phyloP scores from a whole-genome alignment of 2,888 invertebrate species.

The Catocala fraxini region DNA sequence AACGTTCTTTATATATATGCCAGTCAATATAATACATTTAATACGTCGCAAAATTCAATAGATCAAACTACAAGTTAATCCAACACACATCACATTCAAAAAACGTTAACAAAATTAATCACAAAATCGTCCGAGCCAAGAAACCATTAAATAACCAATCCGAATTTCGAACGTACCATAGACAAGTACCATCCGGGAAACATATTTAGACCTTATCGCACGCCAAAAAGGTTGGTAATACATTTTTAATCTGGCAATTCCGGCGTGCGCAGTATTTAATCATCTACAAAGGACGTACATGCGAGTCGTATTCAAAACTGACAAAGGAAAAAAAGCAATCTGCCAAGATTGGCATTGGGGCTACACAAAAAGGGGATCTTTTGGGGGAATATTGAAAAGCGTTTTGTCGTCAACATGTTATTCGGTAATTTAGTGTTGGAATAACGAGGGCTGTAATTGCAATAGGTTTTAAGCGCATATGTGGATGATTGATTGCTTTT shows the following conservation, averaged over 20 bases:
- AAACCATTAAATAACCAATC: constrained; percentile 87
- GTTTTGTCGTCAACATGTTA: constrained; percentile 86
- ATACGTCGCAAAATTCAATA: constrained; percentile 16
- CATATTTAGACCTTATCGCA: constrained; percentile 48
- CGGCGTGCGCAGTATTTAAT: constrained; percentile 79
- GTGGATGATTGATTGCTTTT: constrained; percentile 78
- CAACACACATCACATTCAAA: constrained; percentile 48
- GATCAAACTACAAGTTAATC: constrained; percentile 34
- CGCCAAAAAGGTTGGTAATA: constrained; percentile 57
- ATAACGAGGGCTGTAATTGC: constrained; percentile 80
- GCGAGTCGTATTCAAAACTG: constrained; percentile 83
- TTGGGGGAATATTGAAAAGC: constrained; percentile 80
- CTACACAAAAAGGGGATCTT: constrained; percentile 53
- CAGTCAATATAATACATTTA: not conserved
- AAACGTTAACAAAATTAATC: constrained; percentile 77
- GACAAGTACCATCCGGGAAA: constrained; percentile 33
- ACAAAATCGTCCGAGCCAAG: constrained; percentile 78
- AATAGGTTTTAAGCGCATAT: constrained; percentile 76
- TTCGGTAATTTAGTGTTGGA: constrained; percentile 86
- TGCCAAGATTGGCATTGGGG: constrained; percentile 86
- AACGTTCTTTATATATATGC: too few relatives aligned
- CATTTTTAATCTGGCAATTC: constrained; percentile 54
- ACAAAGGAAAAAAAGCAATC: constrained; percentile 88
- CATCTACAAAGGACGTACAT: constrained; percentile 84
- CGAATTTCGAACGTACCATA: constrained; percentile 61